Conservation (phyloP, 2,888 invertebrate species). For the Agonum fuliginosum region DNA sequence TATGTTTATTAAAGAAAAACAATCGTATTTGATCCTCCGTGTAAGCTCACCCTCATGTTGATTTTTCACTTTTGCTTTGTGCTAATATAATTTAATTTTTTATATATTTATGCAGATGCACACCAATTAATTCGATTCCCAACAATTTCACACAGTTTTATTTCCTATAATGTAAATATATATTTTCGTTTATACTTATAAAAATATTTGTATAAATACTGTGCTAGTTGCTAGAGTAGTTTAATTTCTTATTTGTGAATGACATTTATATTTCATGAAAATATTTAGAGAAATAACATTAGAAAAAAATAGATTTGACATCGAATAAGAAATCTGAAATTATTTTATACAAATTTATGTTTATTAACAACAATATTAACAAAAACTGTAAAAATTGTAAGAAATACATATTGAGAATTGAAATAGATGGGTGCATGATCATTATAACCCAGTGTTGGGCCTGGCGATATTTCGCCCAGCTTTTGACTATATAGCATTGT, state of each 20-base stretch:
- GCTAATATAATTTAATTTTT: constrained; percentile 40
- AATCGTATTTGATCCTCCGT: constrained; percentile 34
- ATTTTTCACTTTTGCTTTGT: constrained; percentile 25
- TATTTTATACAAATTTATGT: constrained; percentile 30
- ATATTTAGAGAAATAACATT: neutral
- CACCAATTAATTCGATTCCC: constrained; percentile 39
- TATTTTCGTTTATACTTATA: constrained; percentile 15
- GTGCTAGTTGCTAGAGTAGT: constrained; percentile 16
- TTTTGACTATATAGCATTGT: constrained; percentile 48
- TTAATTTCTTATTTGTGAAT: constrained; percentile 15
- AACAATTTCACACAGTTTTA: constrained; percentile 16
- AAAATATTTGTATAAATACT: constrained; percentile 15
- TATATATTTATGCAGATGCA: constrained; percentile 32
- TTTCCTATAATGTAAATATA: constrained; percentile 18
- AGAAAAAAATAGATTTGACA: constrained; percentile 11
- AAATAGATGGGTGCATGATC: constrained; percentile 37
- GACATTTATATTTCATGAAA: neutral
- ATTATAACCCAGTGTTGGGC: constrained; percentile 24
- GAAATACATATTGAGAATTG: constrained; percentile 52
- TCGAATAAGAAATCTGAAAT: constrained; percentile 19
- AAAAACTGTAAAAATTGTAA: constrained; percentile 18
- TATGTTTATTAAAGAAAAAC: neutral
- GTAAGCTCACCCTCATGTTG: constrained; percentile 21
- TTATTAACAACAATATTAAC: constrained; percentile 4
- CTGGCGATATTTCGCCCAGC: constrained; percentile 5